Evolutionary conservation across 2,113 vertebrate genomes (phyloP), one percentile per base, ranked within the genome.

Genomic region (Ochotona curzoniae): DNA sequence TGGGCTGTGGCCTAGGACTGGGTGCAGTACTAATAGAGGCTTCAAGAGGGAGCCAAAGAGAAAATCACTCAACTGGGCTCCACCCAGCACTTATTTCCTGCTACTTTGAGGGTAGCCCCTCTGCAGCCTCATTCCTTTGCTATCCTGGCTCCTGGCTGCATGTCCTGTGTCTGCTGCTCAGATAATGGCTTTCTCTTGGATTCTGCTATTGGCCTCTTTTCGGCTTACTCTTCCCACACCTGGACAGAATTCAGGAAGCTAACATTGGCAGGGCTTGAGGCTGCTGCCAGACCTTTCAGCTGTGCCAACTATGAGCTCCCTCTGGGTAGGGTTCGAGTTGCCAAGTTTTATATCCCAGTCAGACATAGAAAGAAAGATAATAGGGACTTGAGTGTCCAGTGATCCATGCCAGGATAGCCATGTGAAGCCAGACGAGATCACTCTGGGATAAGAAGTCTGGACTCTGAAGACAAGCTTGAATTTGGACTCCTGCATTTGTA

Each of bases 41-140:
- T 95, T 95, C 91, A 89, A 95, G 96, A 93, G 94, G 95, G 95
- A 95, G 90, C 89, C 91, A 96, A 95, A 93, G 88, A 96, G 93
- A 93, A 95, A 61, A 67, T 60, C 89, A 95, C 80, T 44, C 18
- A 11, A 61, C 70, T 87, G 60, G 35, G 38, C 44, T 75, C 75
- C n/a, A 57, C 49, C 60, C 1, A 67, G 25, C 60, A 28, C 86
- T 93, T 61, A 28, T 90, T 85, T 92, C 38, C 3, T 35, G 83
- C 35, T 23, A 26, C 15, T 71, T 23, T 79, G 73, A n/a, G 38
- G 30, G 61, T 71, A 20, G 6, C 26, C 84, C 49, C 18, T 95
- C 25, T 67, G 18, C 69, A 90, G 61, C 51, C 66, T 74, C 4
- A 1, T 93, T 79, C 57, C 60, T 89, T 93, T 60, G 96, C 4